Percentiles rank a stretch among this genome's conserved stretches.
phyloP scores from a whole-genome alignment of 2,888 invertebrate genomes.

The Panzeria rudis region DNA sequence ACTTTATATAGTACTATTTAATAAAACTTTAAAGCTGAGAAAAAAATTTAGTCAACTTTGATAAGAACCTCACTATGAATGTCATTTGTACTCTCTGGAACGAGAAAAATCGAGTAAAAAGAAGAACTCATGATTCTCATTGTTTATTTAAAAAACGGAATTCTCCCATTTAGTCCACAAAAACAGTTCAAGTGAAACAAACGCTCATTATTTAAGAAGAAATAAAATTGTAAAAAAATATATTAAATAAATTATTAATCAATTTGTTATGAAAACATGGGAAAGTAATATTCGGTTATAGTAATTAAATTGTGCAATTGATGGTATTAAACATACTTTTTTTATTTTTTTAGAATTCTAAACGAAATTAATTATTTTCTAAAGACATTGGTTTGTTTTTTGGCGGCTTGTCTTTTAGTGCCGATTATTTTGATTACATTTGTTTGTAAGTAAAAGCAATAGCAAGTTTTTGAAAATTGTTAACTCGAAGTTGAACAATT shows the following conservation, averaged over 20 bases:
- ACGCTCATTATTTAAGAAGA: constrained; percentile 20
- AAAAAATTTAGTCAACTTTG: constrained; percentile 23
- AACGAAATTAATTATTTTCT: constrained; percentile 79
- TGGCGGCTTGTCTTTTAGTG: constrained; percentile 79
- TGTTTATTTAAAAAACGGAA: constrained; percentile 22
- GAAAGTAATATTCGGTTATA: constrained; percentile 68
- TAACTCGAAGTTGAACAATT: background rate
- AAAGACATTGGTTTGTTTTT: constrained; percentile 80
- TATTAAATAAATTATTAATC: constrained; percentile 11
- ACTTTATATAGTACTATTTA: background rate
- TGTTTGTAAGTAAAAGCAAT: constrained; percentile 79
- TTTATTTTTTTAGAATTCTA: constrained; percentile 77
- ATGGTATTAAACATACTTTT: background rate
- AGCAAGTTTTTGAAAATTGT: background rate
- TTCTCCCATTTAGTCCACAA: constrained; percentile 45
- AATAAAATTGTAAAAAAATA: constrained; percentile 20
- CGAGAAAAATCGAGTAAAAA: background rate
- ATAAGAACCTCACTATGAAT: constrained; percentile 36
- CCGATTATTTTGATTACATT: constrained; percentile 80
- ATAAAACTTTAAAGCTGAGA: background rate
- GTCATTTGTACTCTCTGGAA: background rate
- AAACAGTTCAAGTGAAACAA: constrained; percentile 28
- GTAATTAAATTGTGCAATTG: constrained; percentile 21
- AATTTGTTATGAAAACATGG: constrained; percentile 64
- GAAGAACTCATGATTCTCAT: background rate